Evolutionary conservation across 2,888 invertebrate genomes (phyloP), one percentile per base, ranked within the genome.

Genomic region (Yponomeuta plumbellus): DNA sequence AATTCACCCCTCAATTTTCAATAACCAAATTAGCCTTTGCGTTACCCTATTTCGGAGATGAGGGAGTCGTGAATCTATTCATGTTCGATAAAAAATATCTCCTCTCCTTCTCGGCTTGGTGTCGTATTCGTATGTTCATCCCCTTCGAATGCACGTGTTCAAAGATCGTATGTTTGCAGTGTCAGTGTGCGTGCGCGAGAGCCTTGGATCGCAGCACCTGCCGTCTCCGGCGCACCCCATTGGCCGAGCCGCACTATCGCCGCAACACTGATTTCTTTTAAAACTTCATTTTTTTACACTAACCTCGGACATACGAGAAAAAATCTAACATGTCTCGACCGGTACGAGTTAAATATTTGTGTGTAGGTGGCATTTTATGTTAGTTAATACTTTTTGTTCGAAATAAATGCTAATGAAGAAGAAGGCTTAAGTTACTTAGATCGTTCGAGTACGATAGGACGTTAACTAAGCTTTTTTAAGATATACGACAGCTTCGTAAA

Each of bases 21-120:
- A 91, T 92, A 92, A 91, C 91, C 91, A 92, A 92, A 92, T 92
- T 91, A 91, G 91, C 90, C 89, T 91, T 91, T 90, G 88, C 91
- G 91, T 91, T 92, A 91, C 91, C 91, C 91, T 89, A 91, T 91
- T 90, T 91, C 86, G 88, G 85, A 89, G 88, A 90, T 85, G 88
- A 86, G 88, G 88, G 88, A 90, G 86, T 90, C 86, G 87, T 90
- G 91, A 89, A 91, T 91, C 88, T 90, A 90, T 90, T 88, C 88
- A 86, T 81, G 80, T 81, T 13, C 80, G 76, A 86, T 86, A 91
- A 89, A 90, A 90, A 89, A 88, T 83, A 80, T 86, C 72, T 66
- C 71, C 72, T 69, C 70, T 91, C 91, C 77, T 83, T 70, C 75
- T 90, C 82, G 69, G 70, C 67, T 74, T 67, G 70, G 70, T 65